Evolutionary conservation across 1,140 invertebrate genomes (phyloP).

Genomic region (Mizuhopecten yessoensis): DNA sequence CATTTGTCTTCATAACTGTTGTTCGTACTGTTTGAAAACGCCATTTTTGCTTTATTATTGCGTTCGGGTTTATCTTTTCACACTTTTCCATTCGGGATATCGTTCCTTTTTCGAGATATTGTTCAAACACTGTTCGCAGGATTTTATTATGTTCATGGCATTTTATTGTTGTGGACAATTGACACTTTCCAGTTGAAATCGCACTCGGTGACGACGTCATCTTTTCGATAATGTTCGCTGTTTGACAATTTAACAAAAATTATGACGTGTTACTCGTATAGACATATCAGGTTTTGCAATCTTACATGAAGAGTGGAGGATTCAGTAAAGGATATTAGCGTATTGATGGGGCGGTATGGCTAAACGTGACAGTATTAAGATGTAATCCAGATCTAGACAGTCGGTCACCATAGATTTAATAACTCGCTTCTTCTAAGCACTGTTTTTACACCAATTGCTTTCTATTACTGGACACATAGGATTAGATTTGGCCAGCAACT

Average conservation of each 20-base stretch:
- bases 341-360: neutral
- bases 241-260: too few relatives aligned
- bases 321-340: neutral
- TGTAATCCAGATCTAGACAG: slow-evolving; percentile 12
- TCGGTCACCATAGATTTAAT: slow-evolving; percentile 16
- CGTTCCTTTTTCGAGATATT: too few relatives aligned
- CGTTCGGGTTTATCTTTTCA: too few relatives aligned
- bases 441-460: neutral
- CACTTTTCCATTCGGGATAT: too few relatives aligned
- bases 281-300: neutral
- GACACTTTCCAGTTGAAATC: neutral
- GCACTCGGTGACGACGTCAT: neutral
- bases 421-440: slow-evolving; percentile 7
- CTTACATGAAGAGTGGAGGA: neutral
- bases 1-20: too few relatives aligned
- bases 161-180: too few relatives aligned
- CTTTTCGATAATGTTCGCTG: neutral
- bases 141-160: too few relatives aligned
- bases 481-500: slow-evolving; percentile 23
- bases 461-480: slow-evolving; percentile 1
- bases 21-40: too few relatives aligned
- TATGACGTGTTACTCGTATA: too few relatives aligned
- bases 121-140: too few relatives aligned
- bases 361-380: neutral
- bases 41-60: too few relatives aligned